Percentiles rank a stretch among this genome's conserved stretches.
phyloP scores from a whole-genome alignment of 2,888 invertebrate genomes.

The Hypena proboscidalis region DNA sequence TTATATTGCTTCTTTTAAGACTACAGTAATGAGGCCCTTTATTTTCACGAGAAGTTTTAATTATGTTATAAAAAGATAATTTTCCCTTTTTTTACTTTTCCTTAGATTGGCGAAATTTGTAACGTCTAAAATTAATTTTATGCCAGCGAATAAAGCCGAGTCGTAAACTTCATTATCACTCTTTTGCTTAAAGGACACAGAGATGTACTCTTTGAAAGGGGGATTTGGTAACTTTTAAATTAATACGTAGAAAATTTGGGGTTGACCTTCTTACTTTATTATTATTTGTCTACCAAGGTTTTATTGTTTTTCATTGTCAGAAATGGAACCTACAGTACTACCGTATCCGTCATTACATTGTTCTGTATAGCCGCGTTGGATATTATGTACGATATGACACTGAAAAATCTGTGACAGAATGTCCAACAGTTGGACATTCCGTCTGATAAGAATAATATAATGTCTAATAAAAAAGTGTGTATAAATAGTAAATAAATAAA shows the following conservation, averaged over 20 bases:
- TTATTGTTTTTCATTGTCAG: too few species aligned
- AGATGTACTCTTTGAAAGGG: conserved; percentile 4
- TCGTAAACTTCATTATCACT: conserved; percentile 41
- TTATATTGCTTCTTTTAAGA: conserved; percentile 25
- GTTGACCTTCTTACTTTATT: not conserved
- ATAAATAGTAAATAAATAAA: too few species aligned
- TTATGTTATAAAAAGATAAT: conserved; percentile 51
- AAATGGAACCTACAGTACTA: too few species aligned
- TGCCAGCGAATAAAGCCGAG: conserved; percentile 30
- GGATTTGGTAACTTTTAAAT: not conserved
- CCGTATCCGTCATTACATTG: too few species aligned
- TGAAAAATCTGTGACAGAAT: too few species aligned
- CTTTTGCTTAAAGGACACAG: conserved; percentile 15
- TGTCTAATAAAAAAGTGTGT: too few species aligned
- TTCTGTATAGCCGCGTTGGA: too few species aligned
- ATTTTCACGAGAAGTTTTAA: conserved; percentile 49
- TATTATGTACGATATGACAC: too few species aligned
- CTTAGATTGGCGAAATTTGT: conserved; percentile 39
- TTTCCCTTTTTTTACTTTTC: conserved; percentile 28
- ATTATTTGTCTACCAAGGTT: too few species aligned
- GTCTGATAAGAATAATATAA: too few species aligned
- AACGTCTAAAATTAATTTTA: conserved; percentile 42
- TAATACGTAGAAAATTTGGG: not conserved
- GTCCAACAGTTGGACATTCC: too few species aligned
- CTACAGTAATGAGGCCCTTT: conserved; percentile 39